Evolutionary conservation across 1,140 invertebrate species (phyloP), one percentile per base, ranked within the genome.

Genomic region (Temnothorax longispinosus): DNA sequence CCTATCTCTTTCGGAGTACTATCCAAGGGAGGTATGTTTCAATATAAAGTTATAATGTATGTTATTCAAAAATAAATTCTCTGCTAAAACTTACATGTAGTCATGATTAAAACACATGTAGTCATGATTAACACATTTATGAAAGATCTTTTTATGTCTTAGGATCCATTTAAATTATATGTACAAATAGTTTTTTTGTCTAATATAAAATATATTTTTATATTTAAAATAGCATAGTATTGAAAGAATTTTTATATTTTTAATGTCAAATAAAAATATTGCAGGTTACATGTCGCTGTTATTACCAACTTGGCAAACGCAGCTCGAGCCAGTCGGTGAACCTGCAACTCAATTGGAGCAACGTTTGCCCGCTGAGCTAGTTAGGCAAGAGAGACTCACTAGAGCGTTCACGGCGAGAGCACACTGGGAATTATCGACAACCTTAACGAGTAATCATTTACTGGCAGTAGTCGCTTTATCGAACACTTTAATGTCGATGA

Each of bases 401-500:
- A 96, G 97, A 78, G 96, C 97, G 7, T 99, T 99, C 94, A 98
- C 98, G 0, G 97, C 97, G 2, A 97, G 97, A 81, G 97, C 98
- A 2, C 98, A 99, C 93, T 99, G 99, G 99, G 98, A 99, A 95
- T 96, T 99, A 21, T 99, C 98, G 72, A 98, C 98, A 10, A 98
- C 98, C 0, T 94, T 99, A 18, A 99, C 99, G 0, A 99, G 98
- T 4, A 99, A 99, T 94, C 99, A 99, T 95, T 96, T 99, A 44
- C 95, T 99, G 71, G 97, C 99, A 52, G 97, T 99, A 60, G 98
- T 99, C 47, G 98, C 99, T 21, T 96, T 99, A 41, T 98, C 99
- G 11, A 99, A 99, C 94, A 99, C 99, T 0, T 96, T 99, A 27
- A 99, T 99, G 98, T 99, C 98, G 0, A 99, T 99, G 98, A 99